Conservation (phyloP, 2,888 invertebrate genomes). For the Ctena decussata region DNA sequence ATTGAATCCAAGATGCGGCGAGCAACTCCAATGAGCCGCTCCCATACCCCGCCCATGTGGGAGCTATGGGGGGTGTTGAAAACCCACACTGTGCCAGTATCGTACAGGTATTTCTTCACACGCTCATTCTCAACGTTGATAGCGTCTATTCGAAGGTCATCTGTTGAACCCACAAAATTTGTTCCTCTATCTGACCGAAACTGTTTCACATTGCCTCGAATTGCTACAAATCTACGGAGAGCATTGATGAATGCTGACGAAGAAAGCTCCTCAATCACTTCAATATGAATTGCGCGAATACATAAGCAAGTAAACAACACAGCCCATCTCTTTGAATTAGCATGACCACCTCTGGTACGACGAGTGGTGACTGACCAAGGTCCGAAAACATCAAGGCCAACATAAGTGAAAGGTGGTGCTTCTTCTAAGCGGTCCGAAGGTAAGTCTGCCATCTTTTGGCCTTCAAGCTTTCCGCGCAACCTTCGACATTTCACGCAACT, state of each 20-base stretch:
- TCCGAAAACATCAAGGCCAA: constrained; percentile 52
- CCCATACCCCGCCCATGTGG: constrained; percentile 63
- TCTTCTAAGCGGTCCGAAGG: constrained; percentile 45
- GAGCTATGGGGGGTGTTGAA: constrained; percentile 61
- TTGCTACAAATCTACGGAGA: constrained; percentile 44
- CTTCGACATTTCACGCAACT: constrained; percentile 46
- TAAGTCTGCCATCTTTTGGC: constrained; percentile 60
- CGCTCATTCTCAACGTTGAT: constrained; percentile 29
- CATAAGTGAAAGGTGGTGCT: constrained; percentile 57
- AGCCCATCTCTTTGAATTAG: constrained; percentile 54
- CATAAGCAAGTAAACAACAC: constrained; percentile 57
- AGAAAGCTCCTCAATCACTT: constrained; percentile 51
- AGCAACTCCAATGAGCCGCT: constrained; percentile 49
- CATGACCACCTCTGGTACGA: constrained; percentile 37
- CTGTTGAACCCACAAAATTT: constrained; percentile 53
- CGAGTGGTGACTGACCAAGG: constrained; percentile 40
- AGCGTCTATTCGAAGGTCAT: constrained; percentile 22
- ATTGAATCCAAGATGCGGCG: constrained; percentile 56
- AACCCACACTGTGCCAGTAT: constrained; percentile 24
- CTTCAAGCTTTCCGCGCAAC: constrained; percentile 16
- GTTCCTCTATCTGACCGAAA: constrained; percentile 57
- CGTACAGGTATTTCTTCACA: constrained; percentile 25
- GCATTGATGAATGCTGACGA: constrained; percentile 57
- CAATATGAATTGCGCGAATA: constrained; percentile 55
- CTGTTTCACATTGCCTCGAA: constrained; percentile 37